Conservation (phyloP, 2,113 vertebrate genomes). For the Hirundichthys speculiger region DNA sequence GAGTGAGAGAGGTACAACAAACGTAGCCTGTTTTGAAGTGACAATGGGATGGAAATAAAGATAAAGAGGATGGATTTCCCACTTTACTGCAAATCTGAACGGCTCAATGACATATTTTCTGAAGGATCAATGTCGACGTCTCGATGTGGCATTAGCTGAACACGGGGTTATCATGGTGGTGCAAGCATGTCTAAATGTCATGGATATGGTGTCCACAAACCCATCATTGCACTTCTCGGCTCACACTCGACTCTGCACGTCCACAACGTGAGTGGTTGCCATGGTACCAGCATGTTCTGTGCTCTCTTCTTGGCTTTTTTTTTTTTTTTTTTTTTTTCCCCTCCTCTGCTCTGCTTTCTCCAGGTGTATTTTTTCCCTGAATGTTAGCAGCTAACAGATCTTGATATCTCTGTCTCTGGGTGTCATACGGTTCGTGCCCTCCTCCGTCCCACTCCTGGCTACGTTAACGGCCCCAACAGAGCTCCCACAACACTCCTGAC, state of each 20-base stretch:
- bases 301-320: not conserved
- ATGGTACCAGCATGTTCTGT: conserved; percentile 15
- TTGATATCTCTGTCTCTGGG: conserved; percentile 50
- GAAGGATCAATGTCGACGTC: not conserved
- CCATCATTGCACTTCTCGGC: conserved; percentile 27
- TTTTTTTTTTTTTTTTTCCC: not conserved
- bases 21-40: too few species aligned
- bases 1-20: too few species aligned
- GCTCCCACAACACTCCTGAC: conserved; percentile 9
- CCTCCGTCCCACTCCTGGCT: conserved; percentile 49
- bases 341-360: too few species aligned
- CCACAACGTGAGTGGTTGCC: conserved; percentile 38
- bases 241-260: conserved; percentile 31
- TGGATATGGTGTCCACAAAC: conserved; percentile 49
- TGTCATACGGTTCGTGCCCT: conserved; percentile 56
- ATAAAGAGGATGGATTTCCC: too few species aligned
- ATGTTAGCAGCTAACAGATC: conserved; percentile 26
- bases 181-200: conserved; percentile 54
- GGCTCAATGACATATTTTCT: too few species aligned
- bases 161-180: conserved; percentile 18
- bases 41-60: too few species aligned
- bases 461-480: conserved; percentile 17
- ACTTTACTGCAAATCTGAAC: too few species aligned
- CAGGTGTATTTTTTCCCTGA: conserved; percentile 30
- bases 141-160: conserved; percentile 26